A percentile compares a stretch with the other conserved stretches of the same genome.
Conservation (phyloP, 2,113 vertebrate species). For the Saguinus imperator region DNA sequence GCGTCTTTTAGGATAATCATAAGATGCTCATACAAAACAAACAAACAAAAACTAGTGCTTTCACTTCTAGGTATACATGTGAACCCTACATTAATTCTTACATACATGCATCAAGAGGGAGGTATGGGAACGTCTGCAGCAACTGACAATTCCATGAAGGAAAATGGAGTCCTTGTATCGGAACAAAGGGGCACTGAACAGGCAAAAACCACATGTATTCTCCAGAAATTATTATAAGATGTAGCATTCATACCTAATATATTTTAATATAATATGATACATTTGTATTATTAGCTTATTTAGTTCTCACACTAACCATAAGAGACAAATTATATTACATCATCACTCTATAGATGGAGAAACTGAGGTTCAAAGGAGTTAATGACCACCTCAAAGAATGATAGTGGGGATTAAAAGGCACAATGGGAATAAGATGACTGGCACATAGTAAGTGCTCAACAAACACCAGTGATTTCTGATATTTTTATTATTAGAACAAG, state of each 20-base stretch:
- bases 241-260: no score
- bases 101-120: fast-evolving
- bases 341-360: neutral
- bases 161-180: neutral
- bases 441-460: neutral
- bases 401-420: neutral
- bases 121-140: neutral
- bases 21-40: neutral
- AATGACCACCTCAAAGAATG: neutral
- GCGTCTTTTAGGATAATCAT: neutral
- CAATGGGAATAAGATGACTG: neutral
- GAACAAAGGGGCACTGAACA: neutral
- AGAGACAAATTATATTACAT: neutral
- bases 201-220: neutral
- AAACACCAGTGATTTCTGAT: neutral
- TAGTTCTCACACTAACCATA: neutral
- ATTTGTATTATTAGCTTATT: neutral
- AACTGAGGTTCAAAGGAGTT: neutral
- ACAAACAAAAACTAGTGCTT: neutral
- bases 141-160: neutral
- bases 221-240: neutral
- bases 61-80: no score
- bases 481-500: neutral
- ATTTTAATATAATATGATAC: neutral
- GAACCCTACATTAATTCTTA: neutral